Conservation (phyloP, 1,140 invertebrate genomes). For the Conus ventricosus region DNA sequence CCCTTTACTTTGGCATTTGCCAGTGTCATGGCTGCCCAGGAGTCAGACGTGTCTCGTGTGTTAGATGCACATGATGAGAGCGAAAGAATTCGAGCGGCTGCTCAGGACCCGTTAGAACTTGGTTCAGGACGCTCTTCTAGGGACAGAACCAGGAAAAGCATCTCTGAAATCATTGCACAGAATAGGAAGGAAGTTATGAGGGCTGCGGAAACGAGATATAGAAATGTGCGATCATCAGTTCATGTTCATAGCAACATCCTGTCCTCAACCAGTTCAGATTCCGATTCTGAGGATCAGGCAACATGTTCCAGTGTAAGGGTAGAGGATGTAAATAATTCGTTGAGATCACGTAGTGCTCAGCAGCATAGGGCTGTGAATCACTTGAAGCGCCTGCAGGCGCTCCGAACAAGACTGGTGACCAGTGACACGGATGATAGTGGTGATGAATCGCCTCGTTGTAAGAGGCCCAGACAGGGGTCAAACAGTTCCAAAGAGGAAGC, state of each 20-base stretch:
- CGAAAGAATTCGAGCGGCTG: neutral
- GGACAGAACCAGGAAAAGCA: conserved; percentile 48
- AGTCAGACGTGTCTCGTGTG: conserved; percentile 40
- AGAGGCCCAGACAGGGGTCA: neutral
- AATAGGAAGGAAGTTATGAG: conserved; percentile 58
- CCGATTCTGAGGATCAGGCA: conserved; percentile 42
- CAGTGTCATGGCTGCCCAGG: conserved; percentile 61
- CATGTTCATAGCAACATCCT: conserved; percentile 10
- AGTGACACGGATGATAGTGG: conserved; percentile 57
- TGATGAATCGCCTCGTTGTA: conserved; percentile 28
- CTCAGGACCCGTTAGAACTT: neutral
- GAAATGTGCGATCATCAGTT: conserved; percentile 6
- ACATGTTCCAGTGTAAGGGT: conserved; percentile 29
- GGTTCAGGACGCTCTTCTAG: neutral
- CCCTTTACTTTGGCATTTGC: conserved; percentile 69
- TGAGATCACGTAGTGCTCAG: conserved; percentile 30
- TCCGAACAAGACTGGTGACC: conserved; percentile 52
- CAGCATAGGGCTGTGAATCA: conserved; percentile 42
- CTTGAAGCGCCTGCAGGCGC: conserved; percentile 57
- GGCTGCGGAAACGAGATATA: conserved; percentile 43
- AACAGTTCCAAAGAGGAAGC: neutral
- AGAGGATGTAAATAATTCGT: conserved; percentile 5
- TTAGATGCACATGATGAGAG: conserved; percentile 29
- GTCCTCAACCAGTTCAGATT: conserved; percentile 49
- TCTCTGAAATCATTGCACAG: conserved; percentile 67